Evolutionary conservation across 2,888 invertebrate species (phyloP), one percentile per base, ranked within the genome.

Genomic region (Drosophila kambysellisi): DNA sequence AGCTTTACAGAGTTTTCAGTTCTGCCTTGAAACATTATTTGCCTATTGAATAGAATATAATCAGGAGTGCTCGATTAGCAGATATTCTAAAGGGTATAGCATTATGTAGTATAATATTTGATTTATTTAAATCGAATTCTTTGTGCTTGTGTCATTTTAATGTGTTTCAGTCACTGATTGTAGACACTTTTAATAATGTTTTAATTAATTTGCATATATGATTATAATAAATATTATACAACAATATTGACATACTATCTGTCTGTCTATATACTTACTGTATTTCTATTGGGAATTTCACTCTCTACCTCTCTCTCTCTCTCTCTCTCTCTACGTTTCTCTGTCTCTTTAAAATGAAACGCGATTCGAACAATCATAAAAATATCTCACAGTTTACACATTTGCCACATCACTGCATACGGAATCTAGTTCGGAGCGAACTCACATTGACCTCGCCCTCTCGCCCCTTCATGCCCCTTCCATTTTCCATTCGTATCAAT

Each of bases 361-460:
- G 0, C 15, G 58, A 53, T 46, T 43, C 46, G 54, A 74, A 53
- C 56, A 71, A 58, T 72, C 46, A 54, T 43, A 30, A 37, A 67
- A 72, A 52, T 68, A 46, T 71, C 71, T 74, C 70, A 65, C 72
- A 70, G 32, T 69, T 76, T 67, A 29, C 53, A 72, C 29, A 60
- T 58, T 76, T 69, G 63, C 60, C 68, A 74, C 78, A 72, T 79
- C 75, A 79, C 66, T 69, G 75, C 68, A 25, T 61, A 56, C 12
- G 9, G 32, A 56, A 41, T 11, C 35, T 4, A 32, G 48, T 32
- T 39, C 32, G 39, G 8, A 30, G 30, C 56, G 37, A 67, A 71
- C 67, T 71, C 71, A 50, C 58, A n/a, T 56, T 74, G 56, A 54
- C 46, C 65, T 39, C 43, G 46, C 33, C 41, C 60, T 33, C 17